Percentiles rank a stretch among this genome's conserved stretches.
Evolutionary conservation across 2,797 vertebrate genomes (phyloP).

Genomic region (Salmo trutta): DNA sequence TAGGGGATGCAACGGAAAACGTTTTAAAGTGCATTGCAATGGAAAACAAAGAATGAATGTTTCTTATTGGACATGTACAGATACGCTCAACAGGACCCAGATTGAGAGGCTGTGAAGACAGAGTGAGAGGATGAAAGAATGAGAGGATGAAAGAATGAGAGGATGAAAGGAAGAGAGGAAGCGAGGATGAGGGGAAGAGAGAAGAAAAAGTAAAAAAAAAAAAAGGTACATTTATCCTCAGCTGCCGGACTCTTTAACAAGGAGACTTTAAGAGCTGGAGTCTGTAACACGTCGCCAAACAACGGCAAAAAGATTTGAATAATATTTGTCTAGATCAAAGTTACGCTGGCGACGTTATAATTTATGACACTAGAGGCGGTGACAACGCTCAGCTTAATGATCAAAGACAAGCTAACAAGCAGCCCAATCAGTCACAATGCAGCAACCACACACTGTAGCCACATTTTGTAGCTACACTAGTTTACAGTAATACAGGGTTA

Average conservation of each 20-base stretch:
- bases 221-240: constrained; percentile 60
- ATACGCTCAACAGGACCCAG: not conserved
- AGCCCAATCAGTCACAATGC: constrained; percentile 45
- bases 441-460: constrained; percentile 9
- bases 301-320: constrained; percentile 37
- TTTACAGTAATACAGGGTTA: not conserved
- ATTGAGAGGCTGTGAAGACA: not conserved
- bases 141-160: not conserved
- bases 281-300: constrained; percentile 25
- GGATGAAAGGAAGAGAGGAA: constrained; percentile 6
- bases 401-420: constrained; percentile 59
- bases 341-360: constrained; percentile 43
- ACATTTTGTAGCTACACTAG: constrained; percentile 25
- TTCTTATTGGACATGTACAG: not conserved
- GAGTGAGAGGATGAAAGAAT: not conserved
- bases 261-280: constrained; percentile 14
- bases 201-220: constrained; percentile 23
- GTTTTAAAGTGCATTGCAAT: not conserved
- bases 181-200: constrained; percentile 3
- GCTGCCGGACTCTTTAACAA: constrained; percentile 22
- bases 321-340: constrained; percentile 63
- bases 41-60: not conserved
- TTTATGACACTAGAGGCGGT: constrained; percentile 53
- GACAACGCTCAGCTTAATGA: constrained; percentile 57
- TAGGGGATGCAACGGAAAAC: not conserved